Evolutionary conservation across 2,888 invertebrate species (phyloP).

Genomic region (Bhutanitis thaidina): DNA sequence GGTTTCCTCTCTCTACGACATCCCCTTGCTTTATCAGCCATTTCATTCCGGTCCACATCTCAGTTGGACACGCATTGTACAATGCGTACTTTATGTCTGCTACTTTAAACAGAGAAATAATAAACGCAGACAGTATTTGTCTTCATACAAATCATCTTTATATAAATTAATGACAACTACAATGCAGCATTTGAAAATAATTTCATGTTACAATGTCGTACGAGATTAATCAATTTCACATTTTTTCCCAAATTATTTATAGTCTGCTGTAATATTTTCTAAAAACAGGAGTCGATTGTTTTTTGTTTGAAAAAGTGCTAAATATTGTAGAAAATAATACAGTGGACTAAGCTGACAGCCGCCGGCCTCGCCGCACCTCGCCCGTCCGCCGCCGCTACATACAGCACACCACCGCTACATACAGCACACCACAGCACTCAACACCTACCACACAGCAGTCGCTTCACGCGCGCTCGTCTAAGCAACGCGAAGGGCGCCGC

Average conservation of each 20-base stretch:
- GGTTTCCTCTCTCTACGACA: not conserved
- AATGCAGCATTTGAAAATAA: no score
- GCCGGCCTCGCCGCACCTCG: not conserved
- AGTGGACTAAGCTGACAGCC: not conserved
- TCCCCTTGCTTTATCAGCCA: not conserved
- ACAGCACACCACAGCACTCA: slow-evolving; percentile 1
- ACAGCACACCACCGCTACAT: slow-evolving; percentile 1
- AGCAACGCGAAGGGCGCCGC: not conserved
- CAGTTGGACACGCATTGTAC: no score
- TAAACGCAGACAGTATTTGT: no score
- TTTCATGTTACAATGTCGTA: no score
- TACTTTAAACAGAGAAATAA: no score
- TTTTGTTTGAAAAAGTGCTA: no score
- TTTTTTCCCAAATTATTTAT: not conserved
- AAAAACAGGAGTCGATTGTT: no score
- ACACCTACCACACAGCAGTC: not conserved
- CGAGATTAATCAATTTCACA: no score
- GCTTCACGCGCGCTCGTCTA: not conserved
- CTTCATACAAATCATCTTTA: no score
- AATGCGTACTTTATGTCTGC: no score
- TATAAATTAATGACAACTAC: no score
- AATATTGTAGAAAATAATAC: not conserved
- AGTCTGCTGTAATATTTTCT: slow-evolving; percentile 1
- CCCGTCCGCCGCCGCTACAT: not conserved
- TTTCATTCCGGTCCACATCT: no score